Evolutionary conservation across 2,113 vertebrate species (phyloP), one percentile per base, ranked within the genome.

Genomic region (Macrotus californicus): DNA sequence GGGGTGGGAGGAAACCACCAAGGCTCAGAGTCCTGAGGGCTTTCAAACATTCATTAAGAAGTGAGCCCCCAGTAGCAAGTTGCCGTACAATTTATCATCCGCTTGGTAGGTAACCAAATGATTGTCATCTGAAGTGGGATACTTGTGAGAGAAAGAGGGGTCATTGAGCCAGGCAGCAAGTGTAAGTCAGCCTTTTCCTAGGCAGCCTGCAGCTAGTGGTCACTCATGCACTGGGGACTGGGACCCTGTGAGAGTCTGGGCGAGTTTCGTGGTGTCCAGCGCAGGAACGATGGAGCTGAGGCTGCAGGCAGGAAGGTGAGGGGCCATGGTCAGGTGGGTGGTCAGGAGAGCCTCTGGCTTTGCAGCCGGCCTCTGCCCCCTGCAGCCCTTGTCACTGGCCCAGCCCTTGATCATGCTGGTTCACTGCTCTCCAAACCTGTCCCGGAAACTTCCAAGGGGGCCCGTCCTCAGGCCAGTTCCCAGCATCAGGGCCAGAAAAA

Each of bases 371-470:
- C 59, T 29, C 52, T 1, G 1, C 52, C 80, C 52, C 52, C 61
- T 22, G 1, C 22, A 29, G n/a, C 67, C 16, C 36, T 14, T n/a
- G 56, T 31, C 66, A 7, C 64, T 12, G 54, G 41, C 14, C 80
- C 24, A 29, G 7, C 1, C 3, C 15, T 22, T 48, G 4, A 6
- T 31, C 36, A 14, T 1, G 0, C 52, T 8, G 11, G 13, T 10
- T 41, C 34, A 1, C 7, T 0, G 3, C 6, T 61, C 29, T 24
- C 34, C n/a, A 34, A 3, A 7, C 46, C 22, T 56, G n/a, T 79
- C 75, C 61, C 48, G 69, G n/a, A 14, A 66, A 21, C 6, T 5
- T 34, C 31, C 29, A 26, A 34, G 24, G 29, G 21, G 24, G 22
- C 29, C 16, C 22, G 22, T 64, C 43, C 56, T 84, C 26, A 46